Percentiles rank a stretch among this genome's conserved stretches.
These are phyloP conservation scores for Corvus hawaiiensis DNA, from an alignment of 2,113 vertebrate species.

Conservation along the genomic window DNA sequence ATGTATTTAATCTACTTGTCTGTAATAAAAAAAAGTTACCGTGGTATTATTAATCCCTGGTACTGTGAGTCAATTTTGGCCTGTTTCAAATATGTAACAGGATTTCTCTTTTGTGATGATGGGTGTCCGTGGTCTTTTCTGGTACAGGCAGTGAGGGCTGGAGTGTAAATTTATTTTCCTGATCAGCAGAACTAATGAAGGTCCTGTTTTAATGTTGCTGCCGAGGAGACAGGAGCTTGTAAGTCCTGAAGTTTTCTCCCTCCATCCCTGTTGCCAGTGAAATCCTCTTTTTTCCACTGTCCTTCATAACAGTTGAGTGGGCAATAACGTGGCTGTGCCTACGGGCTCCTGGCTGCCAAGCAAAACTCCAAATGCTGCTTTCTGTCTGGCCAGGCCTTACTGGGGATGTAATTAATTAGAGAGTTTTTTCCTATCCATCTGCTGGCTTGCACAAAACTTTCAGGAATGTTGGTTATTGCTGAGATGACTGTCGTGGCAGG, in stretches of 20 bases:
- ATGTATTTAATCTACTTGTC: not conserved
- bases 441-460: slow-evolving; percentile 36
- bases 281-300: not conserved
- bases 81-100: not conserved
- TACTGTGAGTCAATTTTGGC: not conserved
- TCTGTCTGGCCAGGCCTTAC: slow-evolving; percentile 14
- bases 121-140: not conserved
- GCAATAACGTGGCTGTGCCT: not conserved
- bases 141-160: not conserved
- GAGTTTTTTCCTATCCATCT: slow-evolving; percentile 24
- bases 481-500: not conserved
- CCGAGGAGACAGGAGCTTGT: not conserved
- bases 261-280: not conserved
- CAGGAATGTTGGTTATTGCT: slow-evolving; percentile 41
- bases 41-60: not conserved
- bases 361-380: not conserved
- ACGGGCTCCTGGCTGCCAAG: not conserved
- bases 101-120: not conserved
- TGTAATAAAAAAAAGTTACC: not conserved
- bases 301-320: not conserved
- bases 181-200: not conserved
- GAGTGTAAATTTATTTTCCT: not conserved
- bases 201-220: not conserved
- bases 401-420: slow-evolving; percentile 52
- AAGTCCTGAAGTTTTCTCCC: not conserved